phyloP scores from a whole-genome alignment of 1,140 invertebrate genomes.

The Archivesica marissinica region DNA sequence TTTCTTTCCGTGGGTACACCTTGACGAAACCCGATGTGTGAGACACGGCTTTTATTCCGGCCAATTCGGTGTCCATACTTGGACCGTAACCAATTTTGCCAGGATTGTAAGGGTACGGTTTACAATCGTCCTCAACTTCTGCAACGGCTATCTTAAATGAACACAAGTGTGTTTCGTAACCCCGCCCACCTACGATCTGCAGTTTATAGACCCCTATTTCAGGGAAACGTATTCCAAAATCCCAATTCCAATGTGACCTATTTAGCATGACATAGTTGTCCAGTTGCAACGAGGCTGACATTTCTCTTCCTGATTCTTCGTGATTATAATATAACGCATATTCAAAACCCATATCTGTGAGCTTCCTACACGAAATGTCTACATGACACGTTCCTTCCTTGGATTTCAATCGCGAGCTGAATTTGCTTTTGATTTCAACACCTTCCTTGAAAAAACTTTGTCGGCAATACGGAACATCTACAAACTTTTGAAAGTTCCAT shows the following conservation, averaged over 20 bases:
- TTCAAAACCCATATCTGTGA: background rate
- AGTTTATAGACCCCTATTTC: constrained; percentile 51
- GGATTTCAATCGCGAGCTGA: constrained; percentile 6
- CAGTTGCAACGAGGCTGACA: constrained; percentile 23
- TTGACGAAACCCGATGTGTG: constrained; percentile 51
- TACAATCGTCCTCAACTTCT: constrained; percentile 34
- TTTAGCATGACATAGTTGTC: constrained; percentile 49
- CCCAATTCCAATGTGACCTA: constrained; percentile 17
- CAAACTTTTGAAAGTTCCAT: constrained; percentile 66
- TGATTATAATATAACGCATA: constrained; percentile 54
- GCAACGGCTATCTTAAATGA: constrained; percentile 22
- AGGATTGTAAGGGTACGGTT: constrained; percentile 48
- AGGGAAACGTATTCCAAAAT: constrained; percentile 41
- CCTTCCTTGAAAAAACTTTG: constrained; percentile 49
- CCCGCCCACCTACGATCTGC: constrained; percentile 25
- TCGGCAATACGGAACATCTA: constrained; percentile 44
- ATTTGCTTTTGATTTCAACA: constrained; percentile 56
- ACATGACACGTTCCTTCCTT: constrained; percentile 27
- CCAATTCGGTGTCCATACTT: constrained; percentile 32
- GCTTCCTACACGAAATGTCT: constrained; percentile 4
- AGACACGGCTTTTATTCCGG: constrained; percentile 42
- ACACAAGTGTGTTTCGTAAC: constrained; percentile 36
- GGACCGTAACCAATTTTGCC: constrained; percentile 51
- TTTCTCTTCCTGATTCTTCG: constrained; percentile 42
- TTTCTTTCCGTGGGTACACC: background rate